A percentile compares a stretch with the other conserved stretches of the same genome.
Evolutionary conservation across 2,888 invertebrate genomes (phyloP).

Genomic region (Pristionchus japonicus): DNA sequence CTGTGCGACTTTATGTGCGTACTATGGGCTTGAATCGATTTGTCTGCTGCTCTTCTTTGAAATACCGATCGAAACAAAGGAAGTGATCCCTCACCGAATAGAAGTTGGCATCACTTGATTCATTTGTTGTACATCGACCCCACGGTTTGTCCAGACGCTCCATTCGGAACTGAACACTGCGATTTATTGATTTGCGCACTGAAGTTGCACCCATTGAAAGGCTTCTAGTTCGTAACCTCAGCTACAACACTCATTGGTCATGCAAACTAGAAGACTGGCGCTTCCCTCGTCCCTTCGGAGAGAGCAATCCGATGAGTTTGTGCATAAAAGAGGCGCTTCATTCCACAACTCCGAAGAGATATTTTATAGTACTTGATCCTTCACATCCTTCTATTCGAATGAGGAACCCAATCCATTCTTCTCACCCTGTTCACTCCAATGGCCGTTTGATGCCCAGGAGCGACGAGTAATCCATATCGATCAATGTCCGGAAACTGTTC

Average conservation of each 20-base stretch:
- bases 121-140: background rate
- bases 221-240: too few species aligned
- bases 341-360: too few species aligned
- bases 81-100: background rate
- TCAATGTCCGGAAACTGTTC: conserved; percentile 6
- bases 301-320: background rate
- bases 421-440: conserved; percentile 4
- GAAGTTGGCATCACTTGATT: conserved; percentile 12
- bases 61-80: background rate
- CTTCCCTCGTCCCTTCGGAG: too few species aligned
- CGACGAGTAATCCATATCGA: background rate
- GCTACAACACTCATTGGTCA: too few species aligned
- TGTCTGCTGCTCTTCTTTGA: background rate
- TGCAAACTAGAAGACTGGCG: background rate
- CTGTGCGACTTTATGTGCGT: too few species aligned
- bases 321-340: too few species aligned
- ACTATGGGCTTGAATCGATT: background rate
- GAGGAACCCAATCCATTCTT: background rate
- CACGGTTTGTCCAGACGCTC: conserved; percentile 18
- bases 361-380: too few species aligned
- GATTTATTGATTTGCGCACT: too few species aligned
- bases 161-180: background rate
- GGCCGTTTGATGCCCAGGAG: background rate
- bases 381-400: too few species aligned
- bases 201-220: background rate